These are phyloP conservation scores for Argyresthia albistria DNA, from an alignment of 2,888 invertebrate species.

Conservation along the genomic window DNA sequence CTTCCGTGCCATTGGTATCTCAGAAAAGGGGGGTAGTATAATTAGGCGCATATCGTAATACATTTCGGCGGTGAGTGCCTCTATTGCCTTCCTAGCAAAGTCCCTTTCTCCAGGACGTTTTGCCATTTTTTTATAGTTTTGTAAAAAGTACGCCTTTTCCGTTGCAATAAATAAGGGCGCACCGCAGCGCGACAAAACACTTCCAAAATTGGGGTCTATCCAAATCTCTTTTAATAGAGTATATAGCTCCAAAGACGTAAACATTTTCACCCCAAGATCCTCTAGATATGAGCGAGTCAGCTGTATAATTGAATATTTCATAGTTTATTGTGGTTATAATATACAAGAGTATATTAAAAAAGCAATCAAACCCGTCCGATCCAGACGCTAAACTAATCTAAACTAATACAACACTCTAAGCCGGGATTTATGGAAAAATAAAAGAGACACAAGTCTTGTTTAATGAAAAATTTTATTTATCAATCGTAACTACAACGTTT, in stretches of 20 bases:
- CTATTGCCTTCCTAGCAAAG: background rate
- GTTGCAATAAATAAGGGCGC: background rate
- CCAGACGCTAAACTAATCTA: too few relatives aligned
- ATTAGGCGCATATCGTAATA: background rate
- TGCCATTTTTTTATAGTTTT: background rate
- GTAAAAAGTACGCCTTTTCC: background rate
- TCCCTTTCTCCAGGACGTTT: too few relatives aligned
- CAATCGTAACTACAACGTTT: too few relatives aligned
- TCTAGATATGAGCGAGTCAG: background rate
- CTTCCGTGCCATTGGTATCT: background rate
- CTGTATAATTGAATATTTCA: background rate
- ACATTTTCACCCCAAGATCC: background rate
- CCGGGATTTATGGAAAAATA: too few relatives aligned
- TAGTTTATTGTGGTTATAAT: too few relatives aligned
- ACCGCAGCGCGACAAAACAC: background rate
- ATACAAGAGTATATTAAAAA: too few relatives aligned
- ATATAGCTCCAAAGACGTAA: background rate
- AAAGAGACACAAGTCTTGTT: too few relatives aligned
- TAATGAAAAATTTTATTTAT: too few relatives aligned
- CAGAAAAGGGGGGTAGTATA: background rate
- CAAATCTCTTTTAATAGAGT: background rate
- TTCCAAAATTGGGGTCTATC: background rate
- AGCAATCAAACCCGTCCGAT: too few relatives aligned
- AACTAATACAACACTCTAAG: too few relatives aligned
- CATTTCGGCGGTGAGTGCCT: background rate